These are phyloP conservation scores for human (Homo sapiens) DNA, from an alignment of 2,113 vertebrate species.

Conservation along the genomic window DNA sequence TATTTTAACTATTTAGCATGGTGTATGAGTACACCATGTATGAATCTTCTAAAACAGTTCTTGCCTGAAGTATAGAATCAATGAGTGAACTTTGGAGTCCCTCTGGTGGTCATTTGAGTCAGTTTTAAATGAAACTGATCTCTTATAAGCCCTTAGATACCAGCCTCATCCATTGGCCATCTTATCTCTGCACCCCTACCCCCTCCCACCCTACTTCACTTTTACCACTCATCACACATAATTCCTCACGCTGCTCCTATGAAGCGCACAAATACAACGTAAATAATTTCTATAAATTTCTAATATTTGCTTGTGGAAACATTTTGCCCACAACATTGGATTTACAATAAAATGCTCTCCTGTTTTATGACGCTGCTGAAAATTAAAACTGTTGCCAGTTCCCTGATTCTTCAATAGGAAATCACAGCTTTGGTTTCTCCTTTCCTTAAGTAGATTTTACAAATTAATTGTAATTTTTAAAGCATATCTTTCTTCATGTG, in stretches of 20 bases:
- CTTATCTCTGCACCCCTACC: neutral
- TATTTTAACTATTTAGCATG: neutral
- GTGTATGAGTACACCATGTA: neutral
- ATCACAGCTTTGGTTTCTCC: neutral
- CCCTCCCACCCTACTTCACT: neutral
- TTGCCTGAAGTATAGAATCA: neutral
- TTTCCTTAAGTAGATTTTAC: neutral
- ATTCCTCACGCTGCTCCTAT: neutral
- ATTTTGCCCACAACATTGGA: neutral
- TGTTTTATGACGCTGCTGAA: neutral
- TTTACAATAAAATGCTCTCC: neutral
- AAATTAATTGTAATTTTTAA: constrained; percentile 10
- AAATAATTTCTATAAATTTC: neutral
- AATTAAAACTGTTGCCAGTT: neutral
- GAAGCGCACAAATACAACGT: neutral
- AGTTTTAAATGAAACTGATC: neutral
- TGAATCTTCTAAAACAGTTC: neutral
- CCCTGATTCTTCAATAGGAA: neutral
- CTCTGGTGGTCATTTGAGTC: constrained; percentile 21
- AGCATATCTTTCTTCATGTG: neutral
- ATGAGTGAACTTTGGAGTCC: constrained; percentile 50
- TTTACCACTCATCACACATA: neutral
- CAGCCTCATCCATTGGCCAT: neutral
- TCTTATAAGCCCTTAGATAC: neutral
- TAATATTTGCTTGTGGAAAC: neutral